phyloP scores from a whole-genome alignment of 1,140 invertebrate genomes.

The Zaprionus vittiger region DNA sequence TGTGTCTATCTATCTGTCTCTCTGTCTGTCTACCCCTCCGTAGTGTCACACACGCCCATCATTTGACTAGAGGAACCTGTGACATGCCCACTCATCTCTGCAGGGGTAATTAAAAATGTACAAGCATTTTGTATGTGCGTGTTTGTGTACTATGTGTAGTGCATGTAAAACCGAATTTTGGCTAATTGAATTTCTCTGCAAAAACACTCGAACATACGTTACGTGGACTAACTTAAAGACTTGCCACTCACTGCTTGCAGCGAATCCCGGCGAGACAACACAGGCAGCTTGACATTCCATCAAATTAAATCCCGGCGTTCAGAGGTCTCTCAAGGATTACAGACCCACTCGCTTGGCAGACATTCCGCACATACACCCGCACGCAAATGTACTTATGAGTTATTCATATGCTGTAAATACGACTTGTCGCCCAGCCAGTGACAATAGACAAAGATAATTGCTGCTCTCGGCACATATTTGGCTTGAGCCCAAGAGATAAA shows the following conservation, averaged over 20 bases:
- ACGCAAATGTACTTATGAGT: constrained; percentile 62
- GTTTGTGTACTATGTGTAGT: constrained; percentile 19
- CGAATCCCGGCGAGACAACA: constrained; percentile 21
- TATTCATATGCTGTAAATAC: constrained; percentile 36
- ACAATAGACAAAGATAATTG: constrained; percentile 49
- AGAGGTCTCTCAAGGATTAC: constrained; percentile 56
- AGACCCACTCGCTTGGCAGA: constrained; percentile 19
- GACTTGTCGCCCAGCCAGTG: constrained; percentile 35
- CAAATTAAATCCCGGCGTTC: constrained; percentile 59
- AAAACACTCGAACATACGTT: constrained; percentile 2
- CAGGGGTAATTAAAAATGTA: constrained; percentile 38
- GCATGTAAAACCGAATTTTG: constrained; percentile 20
- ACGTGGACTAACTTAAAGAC: constrained; percentile 12
- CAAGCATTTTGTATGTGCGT: constrained; percentile 2
- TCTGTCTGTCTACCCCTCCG: neutral
- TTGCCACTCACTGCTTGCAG: neutral
- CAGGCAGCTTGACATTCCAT: constrained; percentile 59
- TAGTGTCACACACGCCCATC: constrained; percentile 38
- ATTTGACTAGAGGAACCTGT: constrained; percentile 24
- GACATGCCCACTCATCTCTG: constrained; percentile 10
- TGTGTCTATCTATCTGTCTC: neutral
- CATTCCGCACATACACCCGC: constrained; percentile 15
- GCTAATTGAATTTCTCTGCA: constrained; percentile 41
- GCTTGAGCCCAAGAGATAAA: constrained; percentile 37
- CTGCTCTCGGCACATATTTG: constrained; percentile 32